phyloP scores from a whole-genome alignment of 1,140 invertebrate species.

The Euwallacea similis region DNA sequence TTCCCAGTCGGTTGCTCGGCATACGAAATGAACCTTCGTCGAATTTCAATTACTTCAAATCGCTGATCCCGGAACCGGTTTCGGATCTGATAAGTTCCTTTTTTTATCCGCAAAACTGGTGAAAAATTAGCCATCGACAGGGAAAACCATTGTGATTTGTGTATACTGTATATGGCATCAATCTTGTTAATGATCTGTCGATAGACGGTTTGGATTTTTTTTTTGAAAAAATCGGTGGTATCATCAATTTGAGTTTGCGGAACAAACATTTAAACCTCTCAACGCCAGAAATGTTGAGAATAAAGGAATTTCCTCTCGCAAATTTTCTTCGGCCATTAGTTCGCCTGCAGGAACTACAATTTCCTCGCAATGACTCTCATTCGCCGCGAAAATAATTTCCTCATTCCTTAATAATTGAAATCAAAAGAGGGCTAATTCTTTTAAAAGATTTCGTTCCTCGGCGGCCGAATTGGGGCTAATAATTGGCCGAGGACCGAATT shows the following conservation, averaged over 20 bases:
- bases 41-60: slow-evolving; percentile 32
- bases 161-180: neutral
- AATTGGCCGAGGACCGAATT: too few species aligned
- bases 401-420: slow-evolving; percentile 17
- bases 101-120: slow-evolving; percentile 8
- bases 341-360: slow-evolving; percentile 9
- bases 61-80: slow-evolving; percentile 22
- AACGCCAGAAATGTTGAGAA: neutral
- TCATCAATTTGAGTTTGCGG: slow-evolving; percentile 5
- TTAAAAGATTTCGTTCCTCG: slow-evolving; percentile 9
- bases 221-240: neutral
- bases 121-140: slow-evolving; percentile 2
- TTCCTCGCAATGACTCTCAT: slow-evolving; percentile 8
- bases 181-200: slow-evolving; percentile 1
- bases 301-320: neutral
- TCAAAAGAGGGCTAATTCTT: slow-evolving; percentile 16
- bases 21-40: slow-evolving; percentile 23
- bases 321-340: slow-evolving; percentile 18
- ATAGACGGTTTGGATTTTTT: neutral
- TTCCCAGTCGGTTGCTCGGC: slow-evolving; percentile 15
- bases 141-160: slow-evolving; percentile 2
- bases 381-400: slow-evolving; percentile 22
- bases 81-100: slow-evolving; percentile 14
- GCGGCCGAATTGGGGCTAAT: slow-evolving; percentile 15
- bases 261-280: slow-evolving; percentile 2